Evolutionary conservation across 2,888 invertebrate genomes (phyloP), one percentile per base, ranked within the genome.

Genomic region (Aelia acuminata): DNA sequence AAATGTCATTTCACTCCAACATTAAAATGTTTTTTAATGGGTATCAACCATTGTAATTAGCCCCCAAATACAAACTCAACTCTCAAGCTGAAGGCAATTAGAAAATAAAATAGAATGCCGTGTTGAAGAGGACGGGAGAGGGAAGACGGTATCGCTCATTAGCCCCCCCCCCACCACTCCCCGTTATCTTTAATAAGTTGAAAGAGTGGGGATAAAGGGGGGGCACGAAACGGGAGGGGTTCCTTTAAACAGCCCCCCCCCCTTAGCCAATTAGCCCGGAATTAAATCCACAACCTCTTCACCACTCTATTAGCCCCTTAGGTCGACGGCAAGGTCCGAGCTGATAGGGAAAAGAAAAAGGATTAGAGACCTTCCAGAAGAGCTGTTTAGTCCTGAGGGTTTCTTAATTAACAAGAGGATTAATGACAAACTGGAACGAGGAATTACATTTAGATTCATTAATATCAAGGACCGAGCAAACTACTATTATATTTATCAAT

Each of bases 141-240:
- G 39, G 43, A 43, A 39, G 75, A 75, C 22, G 75, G 39, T 75
- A 75, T 75, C 75, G 22, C 39, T 39, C 75, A 75, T 75, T 75
- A 75, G 75, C 20, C 75, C 10, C 10, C 39, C 18, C 43, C 75
- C 39, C 39, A 75, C 39, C 20, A 39, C 10, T 3, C 39, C 18
- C 43, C 75, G 75, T 75, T 75, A 75, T 75, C 75, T 75, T 75
- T 75, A 75, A 75, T 75, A 75, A 75, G 75, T 43, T 43, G 57
- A 57, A 57, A n/a, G 26, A 57, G 57, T 26, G 26, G 13, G n/a
- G n/a, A n/a, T n/a, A n/a, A n/a, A n/a, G 26, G n/a, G 53, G n/a
- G 26, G 53, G 53, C 53, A 11, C 10, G 11, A 57, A 13, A 11
- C n/a, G n/a, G 49, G 49, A 3, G 39, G 57, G 26, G 10, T 18